Percentiles rank a stretch among this genome's conserved stretches.
Evolutionary conservation across 1,140 invertebrate genomes (phyloP).

Genomic region (Drosophila subpulchrella): DNA sequence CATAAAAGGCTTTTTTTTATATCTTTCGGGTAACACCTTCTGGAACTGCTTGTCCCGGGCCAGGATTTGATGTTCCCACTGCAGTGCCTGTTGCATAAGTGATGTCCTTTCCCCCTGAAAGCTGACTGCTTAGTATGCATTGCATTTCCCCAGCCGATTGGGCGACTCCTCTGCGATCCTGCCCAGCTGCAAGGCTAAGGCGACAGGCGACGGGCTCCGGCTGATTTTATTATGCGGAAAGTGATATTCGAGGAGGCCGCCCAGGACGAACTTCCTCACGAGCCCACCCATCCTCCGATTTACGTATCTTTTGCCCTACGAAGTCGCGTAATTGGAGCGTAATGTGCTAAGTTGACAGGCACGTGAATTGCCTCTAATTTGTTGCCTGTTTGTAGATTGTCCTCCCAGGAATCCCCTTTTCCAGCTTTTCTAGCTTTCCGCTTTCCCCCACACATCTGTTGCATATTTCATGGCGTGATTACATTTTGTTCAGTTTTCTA

Average conservation of each 20-base stretch:
- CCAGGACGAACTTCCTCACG: constrained; percentile 4
- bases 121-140: constrained; percentile 71
- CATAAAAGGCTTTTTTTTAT: constrained; percentile 21
- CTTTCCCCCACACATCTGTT: constrained; percentile 60
- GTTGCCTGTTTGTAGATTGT: constrained; percentile 42
- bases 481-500: constrained; percentile 46
- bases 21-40: constrained; percentile 16
- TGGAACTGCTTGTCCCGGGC: constrained; percentile 16
- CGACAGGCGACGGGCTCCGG: constrained; percentile 42
- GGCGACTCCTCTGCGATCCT: constrained; percentile 24
- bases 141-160: constrained; percentile 65
- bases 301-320: constrained; percentile 2
- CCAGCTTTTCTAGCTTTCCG: constrained; percentile 1
- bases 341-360: constrained; percentile 79
- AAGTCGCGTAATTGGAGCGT: constrained; percentile 74
- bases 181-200: constrained; percentile 39
- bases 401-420: constrained; percentile 8
- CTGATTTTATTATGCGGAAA: constrained; percentile 77
- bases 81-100: constrained; percentile 60
- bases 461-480: constrained; percentile 77
- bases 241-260: constrained; percentile 44
- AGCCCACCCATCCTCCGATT: background rate
- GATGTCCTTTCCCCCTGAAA: constrained; percentile 11
- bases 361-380: constrained; percentile 78
- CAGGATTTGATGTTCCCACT: constrained; percentile 31